Evolutionary conservation across 1,140 invertebrate species (phyloP).

Genomic region (Polypedilum pembai): DNA sequence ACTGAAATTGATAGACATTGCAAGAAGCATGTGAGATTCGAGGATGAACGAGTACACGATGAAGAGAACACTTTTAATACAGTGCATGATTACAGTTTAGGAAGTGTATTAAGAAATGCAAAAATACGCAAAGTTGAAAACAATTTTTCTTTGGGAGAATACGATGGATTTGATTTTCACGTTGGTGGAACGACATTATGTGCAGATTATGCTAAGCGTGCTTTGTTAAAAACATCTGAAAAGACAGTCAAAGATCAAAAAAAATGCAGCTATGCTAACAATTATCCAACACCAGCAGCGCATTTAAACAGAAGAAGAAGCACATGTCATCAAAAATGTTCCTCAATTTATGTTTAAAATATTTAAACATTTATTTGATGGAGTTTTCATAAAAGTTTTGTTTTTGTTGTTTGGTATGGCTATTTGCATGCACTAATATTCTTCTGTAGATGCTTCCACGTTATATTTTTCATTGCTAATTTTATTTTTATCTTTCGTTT

Average conservation of each 20-base stretch:
- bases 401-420: not conserved
- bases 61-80: not conserved
- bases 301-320: not conserved
- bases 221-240: not conserved
- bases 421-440: not conserved
- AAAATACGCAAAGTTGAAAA: slow-evolving; percentile 2
- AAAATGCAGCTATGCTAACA: not conserved
- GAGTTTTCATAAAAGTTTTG: not conserved
- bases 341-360: slow-evolving; percentile 22
- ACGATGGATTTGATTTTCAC: not conserved
- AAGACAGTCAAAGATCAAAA: not conserved
- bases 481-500: slow-evolving; percentile 23
- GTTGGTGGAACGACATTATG: slow-evolving; percentile 13
- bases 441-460: slow-evolving; percentile 30
- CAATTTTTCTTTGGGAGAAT: not conserved
- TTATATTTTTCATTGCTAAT: slow-evolving; percentile 26
- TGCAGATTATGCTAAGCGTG: slow-evolving; percentile 8
- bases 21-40: slow-evolving; percentile 24
- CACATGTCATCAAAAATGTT: not conserved
- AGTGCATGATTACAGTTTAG: slow-evolving; percentile 10
- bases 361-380: slow-evolving; percentile 28
- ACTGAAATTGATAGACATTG: not conserved
- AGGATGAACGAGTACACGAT: not conserved
- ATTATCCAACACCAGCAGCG: not conserved
- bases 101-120: not conserved